Evolutionary conservation across 2,113 vertebrate genomes (phyloP).

Genomic region (Canis aureus): DNA sequence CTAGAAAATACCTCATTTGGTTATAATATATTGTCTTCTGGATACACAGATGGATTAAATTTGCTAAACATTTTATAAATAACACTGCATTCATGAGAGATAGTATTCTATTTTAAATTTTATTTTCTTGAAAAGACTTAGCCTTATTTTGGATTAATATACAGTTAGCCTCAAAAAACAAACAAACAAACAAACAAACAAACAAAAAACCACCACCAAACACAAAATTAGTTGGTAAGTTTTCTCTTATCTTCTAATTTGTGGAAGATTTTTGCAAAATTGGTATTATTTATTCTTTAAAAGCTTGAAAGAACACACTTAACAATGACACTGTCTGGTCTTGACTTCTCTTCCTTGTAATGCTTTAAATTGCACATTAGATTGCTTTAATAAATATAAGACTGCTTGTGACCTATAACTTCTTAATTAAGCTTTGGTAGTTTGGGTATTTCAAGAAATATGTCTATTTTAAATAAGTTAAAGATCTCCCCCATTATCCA

Average conservation of each 20-base stretch:
- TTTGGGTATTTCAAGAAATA: neutral
- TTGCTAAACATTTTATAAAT: neutral
- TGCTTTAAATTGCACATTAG: neutral
- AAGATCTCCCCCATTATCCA: neutral
- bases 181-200: neutral
- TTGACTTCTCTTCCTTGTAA: neutral
- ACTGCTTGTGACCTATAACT: neutral
- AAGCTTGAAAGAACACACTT: neutral
- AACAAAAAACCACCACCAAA: too few species aligned
- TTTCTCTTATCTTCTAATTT: neutral
- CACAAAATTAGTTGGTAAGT: neutral
- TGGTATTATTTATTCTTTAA: neutral
- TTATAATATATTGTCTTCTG: neutral
- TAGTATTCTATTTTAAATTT: neutral
- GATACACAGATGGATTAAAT: neutral
- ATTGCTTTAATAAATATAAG: neutral
- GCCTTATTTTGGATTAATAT: neutral
- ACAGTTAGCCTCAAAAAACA: neutral
- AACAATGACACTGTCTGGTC: neutral
- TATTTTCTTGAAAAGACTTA: neutral
- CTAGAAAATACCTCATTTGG: neutral
- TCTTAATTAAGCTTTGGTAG: neutral
- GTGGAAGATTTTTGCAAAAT: neutral
- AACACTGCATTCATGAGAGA: neutral
- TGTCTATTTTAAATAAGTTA: neutral